Evolutionary conservation across 2,888 invertebrate genomes (phyloP).

Genomic region (Troides oblongomaculatus): DNA sequence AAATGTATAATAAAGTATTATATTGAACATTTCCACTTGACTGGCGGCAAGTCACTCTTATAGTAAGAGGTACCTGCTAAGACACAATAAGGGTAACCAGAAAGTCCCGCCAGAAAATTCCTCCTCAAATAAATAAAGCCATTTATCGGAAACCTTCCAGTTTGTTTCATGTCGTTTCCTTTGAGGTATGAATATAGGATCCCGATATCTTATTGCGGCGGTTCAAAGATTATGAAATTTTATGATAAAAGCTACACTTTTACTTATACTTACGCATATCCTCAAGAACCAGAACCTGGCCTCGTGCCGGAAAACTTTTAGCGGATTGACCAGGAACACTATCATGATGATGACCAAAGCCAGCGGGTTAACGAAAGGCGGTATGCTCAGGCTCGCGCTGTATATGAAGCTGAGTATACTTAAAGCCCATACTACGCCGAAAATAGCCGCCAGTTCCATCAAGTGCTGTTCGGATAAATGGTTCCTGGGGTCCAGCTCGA

Average conservation of each 20-base stretch:
- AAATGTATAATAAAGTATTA: too few species aligned
- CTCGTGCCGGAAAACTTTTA: slow-evolving; percentile 94
- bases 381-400: slow-evolving; percentile 90
- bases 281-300: slow-evolving; percentile 96
- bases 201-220: too few species aligned
- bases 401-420: slow-evolving; percentile 92
- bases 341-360: slow-evolving; percentile 90
- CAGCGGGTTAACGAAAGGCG: slow-evolving; percentile 95
- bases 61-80: too few species aligned
- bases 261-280: slow-evolving; percentile 86
- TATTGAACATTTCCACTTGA: too few species aligned
- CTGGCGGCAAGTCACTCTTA: too few species aligned
- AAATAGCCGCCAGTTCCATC: slow-evolving; percentile 95
- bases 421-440: slow-evolving; percentile 96
- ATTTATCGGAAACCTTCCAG: too few species aligned
- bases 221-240: neutral
- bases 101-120: too few species aligned
- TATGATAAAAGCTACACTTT: neutral
- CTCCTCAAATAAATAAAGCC: too few species aligned
- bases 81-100: too few species aligned
- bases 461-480: slow-evolving; percentile 96
- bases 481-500: slow-evolving; percentile 97
- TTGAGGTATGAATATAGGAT: too few species aligned
- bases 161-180: too few species aligned
- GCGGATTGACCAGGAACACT: slow-evolving; percentile 93